A percentile compares a stretch with the other conserved stretches of the same genome.
phyloP scores from a whole-genome alignment of 1,140 invertebrate species.

The Nymphalis io region DNA sequence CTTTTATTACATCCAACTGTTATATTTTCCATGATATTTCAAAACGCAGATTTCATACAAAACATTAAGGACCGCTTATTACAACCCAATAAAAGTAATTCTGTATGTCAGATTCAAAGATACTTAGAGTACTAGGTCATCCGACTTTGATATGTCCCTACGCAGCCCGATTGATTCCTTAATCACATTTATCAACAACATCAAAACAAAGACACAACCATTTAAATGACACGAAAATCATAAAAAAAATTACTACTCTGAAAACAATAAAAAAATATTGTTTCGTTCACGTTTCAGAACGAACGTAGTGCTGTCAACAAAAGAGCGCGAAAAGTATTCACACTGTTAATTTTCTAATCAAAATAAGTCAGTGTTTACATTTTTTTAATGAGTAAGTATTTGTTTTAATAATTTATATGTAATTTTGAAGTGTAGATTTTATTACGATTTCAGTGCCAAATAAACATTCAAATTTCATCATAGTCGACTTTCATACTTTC shows the following conservation, averaged over 20 bases:
- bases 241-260: slow-evolving; percentile 26
- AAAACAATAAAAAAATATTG: not conserved
- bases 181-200: slow-evolving; percentile 78
- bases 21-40: slow-evolving; percentile 59
- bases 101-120: slow-evolving; percentile 71
- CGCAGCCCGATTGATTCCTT: slow-evolving; percentile 74
- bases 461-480: slow-evolving; percentile 42
- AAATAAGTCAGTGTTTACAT: not conserved
- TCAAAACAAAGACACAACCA: slow-evolving; percentile 73
- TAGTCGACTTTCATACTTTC: slow-evolving; percentile 51
- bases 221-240: slow-evolving; percentile 47
- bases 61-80: slow-evolving; percentile 60
- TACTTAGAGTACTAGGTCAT: slow-evolving; percentile 78
- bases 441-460: slow-evolving; percentile 46
- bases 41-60: slow-evolving; percentile 59
- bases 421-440: not conserved
- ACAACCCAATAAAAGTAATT: slow-evolving; percentile 54
- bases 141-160: slow-evolving; percentile 74
- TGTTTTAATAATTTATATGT: not conserved
- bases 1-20: slow-evolving; percentile 76
- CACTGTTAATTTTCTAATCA: not conserved
- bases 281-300: slow-evolving; percentile 3
- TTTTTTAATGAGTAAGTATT: not conserved
- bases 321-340: slow-evolving; percentile 12
- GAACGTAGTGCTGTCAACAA: slow-evolving; percentile 9